Evolutionary conservation across 2,797 vertebrate genomes (phyloP), one percentile per base, ranked within the genome.

Genomic region (Pelochelys cantorii): DNA sequence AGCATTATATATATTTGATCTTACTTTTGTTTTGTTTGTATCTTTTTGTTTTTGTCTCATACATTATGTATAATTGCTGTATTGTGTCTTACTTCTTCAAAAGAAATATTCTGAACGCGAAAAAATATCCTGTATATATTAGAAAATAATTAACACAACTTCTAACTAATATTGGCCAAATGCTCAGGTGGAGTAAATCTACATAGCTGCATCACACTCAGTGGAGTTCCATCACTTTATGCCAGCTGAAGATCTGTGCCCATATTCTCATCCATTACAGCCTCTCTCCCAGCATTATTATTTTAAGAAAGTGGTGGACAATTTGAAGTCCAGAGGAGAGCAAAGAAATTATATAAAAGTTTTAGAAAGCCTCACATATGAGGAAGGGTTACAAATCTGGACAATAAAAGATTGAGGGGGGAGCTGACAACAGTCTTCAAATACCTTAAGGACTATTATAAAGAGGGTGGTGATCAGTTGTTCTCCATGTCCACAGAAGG

Each of bases 21-120:
- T 60, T 20, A 1, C 79, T 74, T 96, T 54, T 88, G 71, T 95
- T 95, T 89, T 93, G 92, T 90, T 77, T 93, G 29, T 81, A 85
- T 65, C 92, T 87, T 93, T 22, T 56, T 83, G 85, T 88, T 92
- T 68, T 68, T 12, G n/a, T 91, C 92, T 22, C 91, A 86, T 93
- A 81, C 59, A 79, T 89, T 92, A 90, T 89, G 81, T 6, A 90
- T 74, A 90, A 87, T 22, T 29, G 37, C 85, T 53, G 1, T 1
- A 53, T 2, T 74, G 84, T 82, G 71, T 77, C 81, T 86, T 80
- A 25, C 48, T 8, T 84, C 83, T 94, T 87, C 91, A 89, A 94
- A 87, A 88, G 92, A 95, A 95, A 94, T 1, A 31, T 91, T 91
- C 42, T 87, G 85, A 92, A 83, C 81, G 59, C 56, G 0, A 78